Percentiles rank a stretch among this genome's conserved stretches.
These are phyloP conservation scores for Abrostola tripartita DNA, from an alignment of 2,888 invertebrate genomes.

Conservation along the genomic window DNA sequence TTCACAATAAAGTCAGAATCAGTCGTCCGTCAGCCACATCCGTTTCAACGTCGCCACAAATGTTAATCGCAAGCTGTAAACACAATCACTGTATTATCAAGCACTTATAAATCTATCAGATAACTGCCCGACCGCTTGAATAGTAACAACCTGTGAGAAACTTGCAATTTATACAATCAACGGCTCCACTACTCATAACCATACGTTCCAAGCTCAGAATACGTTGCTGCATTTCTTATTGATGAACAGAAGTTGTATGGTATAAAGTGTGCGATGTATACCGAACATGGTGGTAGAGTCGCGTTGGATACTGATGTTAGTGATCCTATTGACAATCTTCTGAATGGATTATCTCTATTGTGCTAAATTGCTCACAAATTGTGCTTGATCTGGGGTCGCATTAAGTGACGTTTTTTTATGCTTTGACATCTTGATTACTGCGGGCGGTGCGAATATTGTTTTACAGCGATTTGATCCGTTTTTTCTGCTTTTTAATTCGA, in stretches of 20 bases:
- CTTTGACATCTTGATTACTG: conserved; percentile 18
- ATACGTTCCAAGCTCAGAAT: neutral
- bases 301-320: neutral
- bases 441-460: neutral
- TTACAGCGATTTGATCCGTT: conserved; percentile 17
- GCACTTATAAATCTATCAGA: conserved; percentile 46
- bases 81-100: conserved; percentile 34
- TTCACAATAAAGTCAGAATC: conserved; percentile 2
- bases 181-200: conserved; percentile 4
- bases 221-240: conserved; percentile 21
- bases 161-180: conserved; percentile 32
- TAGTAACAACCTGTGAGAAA: conserved; percentile 41
- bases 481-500: neutral
- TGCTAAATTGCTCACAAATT: conserved; percentile 47
- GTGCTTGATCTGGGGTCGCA: conserved; percentile 39
- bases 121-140: conserved; percentile 23
- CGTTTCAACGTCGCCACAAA: conserved; percentile 32
- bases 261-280: conserved; percentile 20
- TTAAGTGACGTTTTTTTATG: conserved; percentile 27
- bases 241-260: neutral
- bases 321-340: conserved; percentile 33
- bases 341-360: conserved; percentile 45
- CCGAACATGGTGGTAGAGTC: neutral
- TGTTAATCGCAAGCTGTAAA: conserved; percentile 33
- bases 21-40: conserved; percentile 12